Evolutionary conservation across 92 coral and sea anemone species (phyloP).

Genomic region (Pocillopora meandrina): DNA sequence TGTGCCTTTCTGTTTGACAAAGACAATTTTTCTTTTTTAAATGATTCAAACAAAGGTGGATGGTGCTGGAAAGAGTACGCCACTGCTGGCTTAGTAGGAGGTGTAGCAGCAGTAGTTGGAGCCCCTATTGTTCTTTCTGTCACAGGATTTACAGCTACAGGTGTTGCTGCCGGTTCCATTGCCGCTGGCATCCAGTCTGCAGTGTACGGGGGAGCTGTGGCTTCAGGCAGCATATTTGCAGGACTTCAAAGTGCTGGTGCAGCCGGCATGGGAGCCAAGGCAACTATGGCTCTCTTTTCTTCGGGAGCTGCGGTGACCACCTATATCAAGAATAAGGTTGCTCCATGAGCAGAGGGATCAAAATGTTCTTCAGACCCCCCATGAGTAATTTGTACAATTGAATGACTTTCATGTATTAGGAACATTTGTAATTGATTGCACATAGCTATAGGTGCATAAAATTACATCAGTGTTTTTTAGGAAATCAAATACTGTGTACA

Average conservation of each 20-base stretch:
- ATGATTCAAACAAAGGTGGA: background rate
- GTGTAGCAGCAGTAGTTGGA: background rate
- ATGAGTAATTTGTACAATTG: background rate
- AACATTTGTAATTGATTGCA: too few relatives aligned
- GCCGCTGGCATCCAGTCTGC: constrained; percentile 8
- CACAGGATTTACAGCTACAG: constrained; percentile 1
- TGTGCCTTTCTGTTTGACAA: background rate
- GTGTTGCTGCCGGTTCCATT: background rate
- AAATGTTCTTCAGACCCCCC: background rate
- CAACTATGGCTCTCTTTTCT: background rate
- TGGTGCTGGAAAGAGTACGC: background rate
- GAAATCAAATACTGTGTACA: too few relatives aligned
- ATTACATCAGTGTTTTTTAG: too few relatives aligned
- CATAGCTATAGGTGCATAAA: too few relatives aligned
- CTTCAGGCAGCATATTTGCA: background rate
- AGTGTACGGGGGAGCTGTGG: constrained; percentile 7
- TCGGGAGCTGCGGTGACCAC: background rate
- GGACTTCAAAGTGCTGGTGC: constrained; percentile 18
- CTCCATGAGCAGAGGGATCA: background rate
- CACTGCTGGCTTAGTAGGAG: background rate
- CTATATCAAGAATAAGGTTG: background rate
- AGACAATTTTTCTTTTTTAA: background rate
- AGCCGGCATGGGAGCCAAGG: background rate
- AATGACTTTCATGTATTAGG: background rate
- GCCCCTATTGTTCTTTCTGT: background rate